A percentile compares a stretch with the other conserved stretches of the same genome.
Evolutionary conservation across 2,797 vertebrate species (phyloP).

Genomic region (Pteronotus mesoamericanus): DNA sequence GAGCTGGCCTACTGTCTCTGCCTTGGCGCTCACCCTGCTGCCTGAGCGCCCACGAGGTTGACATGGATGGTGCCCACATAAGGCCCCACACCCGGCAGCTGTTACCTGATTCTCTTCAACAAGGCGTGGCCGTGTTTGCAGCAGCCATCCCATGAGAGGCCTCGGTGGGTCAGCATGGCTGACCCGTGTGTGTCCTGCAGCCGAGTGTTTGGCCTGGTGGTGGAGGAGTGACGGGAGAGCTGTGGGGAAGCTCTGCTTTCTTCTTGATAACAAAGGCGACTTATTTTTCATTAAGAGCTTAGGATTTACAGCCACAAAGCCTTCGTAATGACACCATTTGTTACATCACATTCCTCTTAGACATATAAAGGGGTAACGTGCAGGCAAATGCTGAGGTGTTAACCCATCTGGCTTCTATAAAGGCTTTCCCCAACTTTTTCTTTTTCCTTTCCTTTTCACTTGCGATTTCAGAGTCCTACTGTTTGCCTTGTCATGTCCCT

Average conservation of each 20-base stretch:
- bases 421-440: not conserved
- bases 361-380: not conserved
- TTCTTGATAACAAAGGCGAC: not conserved
- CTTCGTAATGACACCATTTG: not conserved
- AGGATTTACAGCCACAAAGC: not conserved
- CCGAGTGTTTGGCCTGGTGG: not conserved
- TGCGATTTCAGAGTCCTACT: not conserved
- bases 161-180: accelerated
- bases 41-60: not conserved
- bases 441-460: not conserved
- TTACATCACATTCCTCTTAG: not conserved
- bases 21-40: not conserved
- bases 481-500: not conserved
- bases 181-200: not conserved
- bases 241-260: not conserved
- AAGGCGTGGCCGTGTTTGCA: not conserved
- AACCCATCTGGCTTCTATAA: not conserved
- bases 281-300: not conserved
- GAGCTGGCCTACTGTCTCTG: not conserved
- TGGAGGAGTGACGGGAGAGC: not conserved
- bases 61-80: accelerated
- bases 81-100: not conserved
- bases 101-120: not conserved
- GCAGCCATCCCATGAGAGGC: not conserved
- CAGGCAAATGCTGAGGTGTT: not conserved